Evolutionary conservation across 2,888 invertebrate species (phyloP).

Genomic region (Philaethria dido): DNA sequence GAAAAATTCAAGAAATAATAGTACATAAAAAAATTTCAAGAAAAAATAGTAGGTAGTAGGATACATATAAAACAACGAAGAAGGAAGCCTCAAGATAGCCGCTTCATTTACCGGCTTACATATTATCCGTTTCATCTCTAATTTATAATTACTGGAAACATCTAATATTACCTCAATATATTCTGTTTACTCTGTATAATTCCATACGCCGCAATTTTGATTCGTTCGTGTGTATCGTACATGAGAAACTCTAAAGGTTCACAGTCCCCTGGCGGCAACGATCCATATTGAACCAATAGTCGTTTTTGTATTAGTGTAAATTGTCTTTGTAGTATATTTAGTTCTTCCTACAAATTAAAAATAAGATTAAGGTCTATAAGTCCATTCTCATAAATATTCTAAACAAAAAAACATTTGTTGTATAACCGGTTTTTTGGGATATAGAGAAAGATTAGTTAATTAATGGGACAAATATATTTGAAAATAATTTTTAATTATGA

Average conservation of each 20-base stretch:
- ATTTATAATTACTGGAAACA: neutral
- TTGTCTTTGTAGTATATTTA: constrained; percentile 86
- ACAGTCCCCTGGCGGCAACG: constrained; percentile 89
- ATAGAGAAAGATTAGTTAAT: too few relatives aligned
- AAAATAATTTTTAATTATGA: neutral
- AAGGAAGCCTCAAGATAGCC: too few relatives aligned
- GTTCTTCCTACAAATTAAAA: constrained; percentile 63
- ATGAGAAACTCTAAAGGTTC: constrained; percentile 88
- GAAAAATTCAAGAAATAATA: too few relatives aligned
- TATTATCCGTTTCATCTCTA: neutral
- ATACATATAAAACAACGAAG: too few relatives aligned
- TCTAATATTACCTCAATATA: constrained; percentile 59
- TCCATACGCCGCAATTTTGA: constrained; percentile 74
- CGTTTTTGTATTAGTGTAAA: constrained; percentile 90
- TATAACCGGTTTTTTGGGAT: too few relatives aligned
- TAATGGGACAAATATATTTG: neutral
- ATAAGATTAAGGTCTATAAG: neutral
- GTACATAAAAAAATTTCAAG: too few relatives aligned
- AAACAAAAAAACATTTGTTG: too few relatives aligned
- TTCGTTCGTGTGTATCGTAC: constrained; percentile 87
- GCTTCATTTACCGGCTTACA: too few relatives aligned
- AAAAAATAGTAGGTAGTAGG: too few relatives aligned
- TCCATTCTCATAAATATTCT: too few relatives aligned
- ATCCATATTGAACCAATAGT: constrained; percentile 90
- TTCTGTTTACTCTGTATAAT: constrained; percentile 72